Evolutionary conservation across 1,140 invertebrate species (phyloP).

Genomic region (Leptonema lineaticorne): DNA sequence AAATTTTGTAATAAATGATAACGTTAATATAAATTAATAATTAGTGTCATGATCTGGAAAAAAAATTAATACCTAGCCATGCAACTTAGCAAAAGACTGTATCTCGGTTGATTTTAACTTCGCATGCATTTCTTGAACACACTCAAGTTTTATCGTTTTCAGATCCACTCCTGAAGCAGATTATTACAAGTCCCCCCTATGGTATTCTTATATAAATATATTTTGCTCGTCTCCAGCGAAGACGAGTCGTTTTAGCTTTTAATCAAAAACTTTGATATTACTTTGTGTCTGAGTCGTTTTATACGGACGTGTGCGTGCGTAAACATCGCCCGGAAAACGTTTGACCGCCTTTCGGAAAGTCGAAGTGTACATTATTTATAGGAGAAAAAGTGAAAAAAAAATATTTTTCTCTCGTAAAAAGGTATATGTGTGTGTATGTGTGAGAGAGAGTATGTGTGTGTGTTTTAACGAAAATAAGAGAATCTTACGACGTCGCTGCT

Average conservation of each 20-base stretch:
- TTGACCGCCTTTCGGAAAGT: no score
- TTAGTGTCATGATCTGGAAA: not conserved
- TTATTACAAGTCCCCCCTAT: slow-evolving; percentile 15
- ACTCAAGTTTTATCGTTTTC: not conserved
- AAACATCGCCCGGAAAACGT: not conserved
- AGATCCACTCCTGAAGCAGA: not conserved
- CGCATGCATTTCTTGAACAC: not conserved
- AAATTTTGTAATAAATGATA: not conserved
- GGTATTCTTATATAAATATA: slow-evolving; percentile 17
- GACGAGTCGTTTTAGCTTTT: slow-evolving; percentile 27
- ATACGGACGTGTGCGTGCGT: not conserved
- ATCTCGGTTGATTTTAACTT: not conserved
- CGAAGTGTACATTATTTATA: no score
- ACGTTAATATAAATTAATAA: not conserved
- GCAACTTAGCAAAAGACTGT: no score
- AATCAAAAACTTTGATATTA: slow-evolving; percentile 38
- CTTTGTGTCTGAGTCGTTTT: slow-evolving; percentile 17
- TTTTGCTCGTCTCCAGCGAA: slow-evolving; percentile 1
- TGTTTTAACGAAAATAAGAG: no score
- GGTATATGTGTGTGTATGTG: no score
- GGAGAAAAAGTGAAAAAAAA: no score
- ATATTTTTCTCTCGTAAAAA: no score
- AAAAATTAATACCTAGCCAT: no score
- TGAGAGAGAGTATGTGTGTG: no score
- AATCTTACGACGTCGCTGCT: no score